A percentile compares a stretch with the other conserved stretches of the same genome.
Evolutionary conservation across 2,113 vertebrate genomes (phyloP).

Genomic region (Heliornis fulica): DNA sequence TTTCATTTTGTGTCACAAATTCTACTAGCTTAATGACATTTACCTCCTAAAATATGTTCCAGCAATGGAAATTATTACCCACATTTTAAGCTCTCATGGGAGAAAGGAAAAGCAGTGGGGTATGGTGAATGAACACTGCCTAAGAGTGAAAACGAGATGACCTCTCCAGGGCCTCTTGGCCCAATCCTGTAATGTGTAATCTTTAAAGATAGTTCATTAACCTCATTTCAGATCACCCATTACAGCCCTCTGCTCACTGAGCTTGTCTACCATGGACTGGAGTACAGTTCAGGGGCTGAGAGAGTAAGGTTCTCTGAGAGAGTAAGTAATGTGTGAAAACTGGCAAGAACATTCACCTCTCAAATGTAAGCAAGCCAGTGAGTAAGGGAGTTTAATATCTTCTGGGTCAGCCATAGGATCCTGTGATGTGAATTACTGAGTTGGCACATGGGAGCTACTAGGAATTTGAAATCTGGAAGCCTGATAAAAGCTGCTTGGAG

Average conservation of each 20-base stretch:
- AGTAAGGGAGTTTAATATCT: background rate
- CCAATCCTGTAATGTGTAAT: background rate
- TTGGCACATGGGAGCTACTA: background rate
- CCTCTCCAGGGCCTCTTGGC: background rate
- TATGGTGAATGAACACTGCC: background rate
- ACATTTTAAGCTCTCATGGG: background rate
- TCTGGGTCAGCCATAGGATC: background rate
- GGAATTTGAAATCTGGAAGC: background rate
- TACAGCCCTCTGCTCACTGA: background rate
- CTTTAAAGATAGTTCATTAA: background rate
- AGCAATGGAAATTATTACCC: background rate
- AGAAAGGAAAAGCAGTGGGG: background rate
- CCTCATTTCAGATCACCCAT: background rate
- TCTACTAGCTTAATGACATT: background rate
- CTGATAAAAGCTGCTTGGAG: background rate
- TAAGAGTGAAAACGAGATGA: background rate
- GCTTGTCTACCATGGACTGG: background rate
- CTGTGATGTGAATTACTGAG: background rate
- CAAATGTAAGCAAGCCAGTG: background rate
- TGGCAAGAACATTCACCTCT: background rate
- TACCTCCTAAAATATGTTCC: background rate
- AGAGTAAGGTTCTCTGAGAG: background rate
- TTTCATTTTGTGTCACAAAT: background rate
- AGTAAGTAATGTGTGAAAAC: background rate
- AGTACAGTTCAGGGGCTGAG: background rate